Conservation (phyloP, 2,888 invertebrate genomes). For the Emmelina monodactyla region DNA sequence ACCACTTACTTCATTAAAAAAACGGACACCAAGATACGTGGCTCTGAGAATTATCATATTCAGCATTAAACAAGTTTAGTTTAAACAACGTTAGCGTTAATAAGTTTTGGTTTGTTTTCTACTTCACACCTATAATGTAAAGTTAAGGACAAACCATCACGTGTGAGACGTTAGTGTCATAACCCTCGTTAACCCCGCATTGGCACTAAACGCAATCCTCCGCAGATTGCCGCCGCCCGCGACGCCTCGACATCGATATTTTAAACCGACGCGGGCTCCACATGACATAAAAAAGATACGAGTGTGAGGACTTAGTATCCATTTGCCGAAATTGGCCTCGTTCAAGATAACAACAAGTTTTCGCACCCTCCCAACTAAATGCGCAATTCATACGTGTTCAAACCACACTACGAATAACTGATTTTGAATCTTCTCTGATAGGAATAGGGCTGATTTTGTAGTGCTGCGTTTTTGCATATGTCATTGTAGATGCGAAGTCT, state of each 20-base stretch:
- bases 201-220: conserved; percentile 54
- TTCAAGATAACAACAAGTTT: conserved; percentile 65
- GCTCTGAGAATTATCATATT: too few relatives aligned
- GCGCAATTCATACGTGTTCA: conserved; percentile 62
- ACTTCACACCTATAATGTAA: too few relatives aligned
- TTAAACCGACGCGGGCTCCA: conserved; percentile 49
- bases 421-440: conserved; percentile 19
- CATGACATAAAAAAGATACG: conserved; percentile 59
- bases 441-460: conserved; percentile 17
- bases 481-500: conserved; percentile 39
- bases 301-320: conserved; percentile 65
- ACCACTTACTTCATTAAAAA: too few relatives aligned
- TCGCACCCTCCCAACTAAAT: conserved; percentile 63
- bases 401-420: conserved; percentile 22
- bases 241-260: conserved; percentile 49
- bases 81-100: too few relatives aligned
- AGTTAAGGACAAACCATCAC: too few relatives aligned
- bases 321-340: conserved; percentile 65
- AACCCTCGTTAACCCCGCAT: conserved; percentile 24
- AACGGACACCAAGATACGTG: too few relatives aligned
- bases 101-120: too few relatives aligned
- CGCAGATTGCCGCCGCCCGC: conserved; percentile 40
- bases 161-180: too few relatives aligned
- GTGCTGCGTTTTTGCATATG: conserved; percentile 29
- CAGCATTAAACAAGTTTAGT: too few relatives aligned